Percentiles rank a stretch among this genome's conserved stretches.
phyloP scores from a whole-genome alignment of 2,888 invertebrate species.

The Cosmia trapezina region DNA sequence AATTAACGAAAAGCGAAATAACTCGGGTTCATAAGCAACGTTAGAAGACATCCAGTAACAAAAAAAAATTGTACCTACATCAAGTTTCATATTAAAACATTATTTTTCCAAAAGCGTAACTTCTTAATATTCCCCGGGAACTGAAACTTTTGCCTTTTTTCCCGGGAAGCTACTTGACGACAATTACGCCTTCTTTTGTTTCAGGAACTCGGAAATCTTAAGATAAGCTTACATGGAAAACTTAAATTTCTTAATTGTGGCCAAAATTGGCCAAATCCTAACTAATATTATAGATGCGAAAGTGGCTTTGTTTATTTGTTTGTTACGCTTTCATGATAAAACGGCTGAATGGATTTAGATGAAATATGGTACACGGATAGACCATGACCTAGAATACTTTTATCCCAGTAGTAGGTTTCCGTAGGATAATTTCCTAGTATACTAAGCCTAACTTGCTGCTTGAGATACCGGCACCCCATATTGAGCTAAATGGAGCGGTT shows the following conservation, averaged over 20 bases:
- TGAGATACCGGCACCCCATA: background rate
- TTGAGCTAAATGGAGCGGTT: background rate
- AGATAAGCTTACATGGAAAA: background rate
- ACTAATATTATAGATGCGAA: too few species aligned
- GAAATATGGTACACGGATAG: too few species aligned
- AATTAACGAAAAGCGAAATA: too few species aligned
- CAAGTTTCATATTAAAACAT: slow-evolving; percentile 4
- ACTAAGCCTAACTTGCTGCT: background rate
- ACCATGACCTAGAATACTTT: too few species aligned
- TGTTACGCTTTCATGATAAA: too few species aligned
- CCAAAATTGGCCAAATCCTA: background rate
- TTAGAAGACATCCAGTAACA: background rate
- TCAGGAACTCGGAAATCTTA: background rate
- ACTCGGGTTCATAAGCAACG: background rate
- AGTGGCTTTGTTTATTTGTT: too few species aligned
- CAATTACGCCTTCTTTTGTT: slow-evolving; percentile 27
- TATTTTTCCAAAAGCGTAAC: slow-evolving; percentile 1
- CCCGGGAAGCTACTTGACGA: slow-evolving; percentile 12
- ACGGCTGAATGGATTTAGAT: too few species aligned
- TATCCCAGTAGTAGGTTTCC: too few species aligned
- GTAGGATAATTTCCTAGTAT: too few species aligned
- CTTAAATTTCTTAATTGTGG: background rate
- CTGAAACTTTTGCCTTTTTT: slow-evolving; percentile 18
- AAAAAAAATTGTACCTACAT: background rate
- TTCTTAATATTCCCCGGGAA: slow-evolving; percentile 6